Base-by-base conservation (phyloP, 1,140 invertebrate genomes). In the Anthonomus grandis region DNA sequence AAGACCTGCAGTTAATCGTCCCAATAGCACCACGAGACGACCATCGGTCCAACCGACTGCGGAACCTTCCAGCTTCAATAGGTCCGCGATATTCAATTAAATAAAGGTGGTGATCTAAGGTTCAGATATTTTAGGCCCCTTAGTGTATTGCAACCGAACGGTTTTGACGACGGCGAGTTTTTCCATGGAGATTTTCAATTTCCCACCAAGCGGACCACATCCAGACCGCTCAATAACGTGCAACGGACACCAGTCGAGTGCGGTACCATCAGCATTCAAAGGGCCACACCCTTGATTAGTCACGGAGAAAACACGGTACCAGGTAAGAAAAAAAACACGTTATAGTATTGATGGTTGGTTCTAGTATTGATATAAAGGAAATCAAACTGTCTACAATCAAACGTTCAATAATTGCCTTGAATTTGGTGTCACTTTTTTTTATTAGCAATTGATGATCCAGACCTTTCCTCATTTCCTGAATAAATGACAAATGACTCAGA, bases 251-350 rank as follows among this genome's bases (percentile, higher is more conserved):
- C 21, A 4, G 19, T 38, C 4, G 41, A 44, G 23, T 70, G 69
- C 54, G 69, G 69, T 10, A 63, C 55, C 0, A 55, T 66, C 0
- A 63, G 54, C 0, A n/a, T n/a, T n/a, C 37, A 58, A 31, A 24
- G 42, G 19, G 38, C 64, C 2, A 61, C 25, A 5, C 59, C 67
- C 0, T 46, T 70, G 23, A 69, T 70, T 21, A 62, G 58, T 12
- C 47, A 64, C 48, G 69, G 65, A 5, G 59, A 67, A 38, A 42
- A 64, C 12, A 66, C 67, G 19, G 52, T 39, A 8, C 65, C 61
- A 63, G 68, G 68, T 69, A 61, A 62, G 36, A 21, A 23, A 31
- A n/a, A n/a, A n/a, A n/a, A n/a, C n/a, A n/a, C n/a, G n/a, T n/a
- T n/a, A n/a, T n/a, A n/a, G n/a, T n/a, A n/a, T n/a, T n/a, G n/a